Evolutionary conservation across 2,888 invertebrate species (phyloP), one percentile per base, ranked within the genome.

Genomic region (Phengaris arion): DNA sequence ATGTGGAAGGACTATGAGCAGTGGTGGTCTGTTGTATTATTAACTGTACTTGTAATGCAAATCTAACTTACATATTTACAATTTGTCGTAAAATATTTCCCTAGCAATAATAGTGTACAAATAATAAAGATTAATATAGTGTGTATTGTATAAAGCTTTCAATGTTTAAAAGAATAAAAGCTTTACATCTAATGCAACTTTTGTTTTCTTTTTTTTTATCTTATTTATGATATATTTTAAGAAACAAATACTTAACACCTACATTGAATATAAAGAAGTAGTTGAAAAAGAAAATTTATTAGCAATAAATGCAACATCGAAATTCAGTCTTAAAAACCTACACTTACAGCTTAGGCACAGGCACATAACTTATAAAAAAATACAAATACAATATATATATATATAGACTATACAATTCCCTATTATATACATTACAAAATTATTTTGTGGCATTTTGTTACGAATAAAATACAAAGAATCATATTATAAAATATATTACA

Each of bases 251-350:
- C 48, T 48, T 4, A 48, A 48, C 48, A 5, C 8, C 8, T 8
- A 48, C 8, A 48, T 48, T 6, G 8, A 48, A 48, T 48, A 55
- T 57, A 22, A 22, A 22, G 22, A 22, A 1, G 22, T 22, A 22
- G 79, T 77, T 82, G 35, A 80, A 74, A 80, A 88, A 86, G 86
- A 82, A 87, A 86, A 82, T 91, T 84, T 91, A 91, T 88, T 91
- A 89, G 86, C 82, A 86, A 87, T 88, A 92, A 88, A 89, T 87
- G 90, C 89, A 91, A 91, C 87, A 88, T 88, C 83, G 81, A 89
- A 64, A 84, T 86, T 93, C 92, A 93, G 92, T 93, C 93, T 93
- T 93, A 93, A 89, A 89, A 85, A 91, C 85, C 85, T 88, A 86
- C 85, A 84, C 83, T 85, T 85, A 84, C 80, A 84, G 83, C 83